Evolutionary conservation across 2,888 invertebrate species (phyloP), one percentile per base, ranked within the genome.

Genomic region (Phalera bucephala): DNA sequence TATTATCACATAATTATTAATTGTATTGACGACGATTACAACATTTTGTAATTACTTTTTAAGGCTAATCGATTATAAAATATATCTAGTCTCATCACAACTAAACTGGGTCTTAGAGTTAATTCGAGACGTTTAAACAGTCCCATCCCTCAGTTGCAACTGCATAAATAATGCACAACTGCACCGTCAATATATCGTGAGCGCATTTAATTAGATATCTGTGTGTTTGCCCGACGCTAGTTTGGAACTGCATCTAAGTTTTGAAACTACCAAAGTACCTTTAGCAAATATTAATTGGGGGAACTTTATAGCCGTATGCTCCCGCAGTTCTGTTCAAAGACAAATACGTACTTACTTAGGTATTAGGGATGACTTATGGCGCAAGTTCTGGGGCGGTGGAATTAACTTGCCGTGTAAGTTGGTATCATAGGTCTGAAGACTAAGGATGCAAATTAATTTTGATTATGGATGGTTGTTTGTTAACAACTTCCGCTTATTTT

Each of bases 281-380:
- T 72, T 50, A 67, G 76, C 74, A 80, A 80, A 80, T 80, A 83
- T 80, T 78, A 79, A 78, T 77, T 72, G 68, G 70, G 40, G 50
- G 50, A 69, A 64, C 68, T 68, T 71, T 64, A 57, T 50, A 60
- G 60, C 60, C 55, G 60, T 61, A 61, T 67, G 65, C 62, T 68
- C 60, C 45, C 44, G 40, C 42, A 45, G 43, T 55, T 71, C 58
- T 51, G 60, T 67, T 63, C 71, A 67, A 72, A 75, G 72, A 73
- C 76, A 75, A 75, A 76, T 70, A 73, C 57, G 45, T 59, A 56
- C 58, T 56, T 58, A 60, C 52, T 52, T 52, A 43, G 40, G 48
- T 45, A 62, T 59, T 52, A 55, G 33, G 36, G 54, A 60, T 65
- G 69, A 67, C 60, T 72, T 64, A 62, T 55, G 64, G 64, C 64